Evolutionary conservation across 2,113 vertebrate genomes (phyloP).

Genomic region (Carettochelys insculpta): DNA sequence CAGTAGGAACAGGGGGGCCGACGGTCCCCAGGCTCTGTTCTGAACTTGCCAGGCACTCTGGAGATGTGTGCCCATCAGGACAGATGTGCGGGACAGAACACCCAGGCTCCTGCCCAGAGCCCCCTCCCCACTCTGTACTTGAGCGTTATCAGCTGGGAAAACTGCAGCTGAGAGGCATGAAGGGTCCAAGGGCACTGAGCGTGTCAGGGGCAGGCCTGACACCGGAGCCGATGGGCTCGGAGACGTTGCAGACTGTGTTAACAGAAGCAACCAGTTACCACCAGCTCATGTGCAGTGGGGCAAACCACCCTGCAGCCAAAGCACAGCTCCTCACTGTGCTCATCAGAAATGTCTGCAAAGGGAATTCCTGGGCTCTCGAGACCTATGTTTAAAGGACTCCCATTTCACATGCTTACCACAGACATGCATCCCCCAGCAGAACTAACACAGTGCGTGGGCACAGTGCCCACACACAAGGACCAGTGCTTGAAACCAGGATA

Average conservation of each 20-base stretch:
- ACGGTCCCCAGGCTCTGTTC: accelerated
- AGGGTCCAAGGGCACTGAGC: neutral
- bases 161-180: neutral
- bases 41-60: neutral
- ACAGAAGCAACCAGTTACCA: neutral
- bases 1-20: neutral
- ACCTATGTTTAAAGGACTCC: neutral
- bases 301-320: neutral
- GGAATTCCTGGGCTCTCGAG: neutral
- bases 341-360: neutral
- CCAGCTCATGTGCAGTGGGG: neutral
- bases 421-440: neutral
- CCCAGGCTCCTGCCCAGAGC: neutral
- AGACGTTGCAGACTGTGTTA: neutral
- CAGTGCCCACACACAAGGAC: neutral
- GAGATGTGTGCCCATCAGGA: neutral
- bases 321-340: neutral
- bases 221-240: neutral
- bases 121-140: neutral
- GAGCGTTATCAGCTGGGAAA: neutral
- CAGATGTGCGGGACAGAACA: neutral
- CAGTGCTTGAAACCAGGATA: neutral
- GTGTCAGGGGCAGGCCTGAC: neutral
- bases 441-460: neutral
- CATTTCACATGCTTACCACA: neutral